Evolutionary conservation across 2,113 vertebrate species (phyloP).

Genomic region (Zingel zingel): DNA sequence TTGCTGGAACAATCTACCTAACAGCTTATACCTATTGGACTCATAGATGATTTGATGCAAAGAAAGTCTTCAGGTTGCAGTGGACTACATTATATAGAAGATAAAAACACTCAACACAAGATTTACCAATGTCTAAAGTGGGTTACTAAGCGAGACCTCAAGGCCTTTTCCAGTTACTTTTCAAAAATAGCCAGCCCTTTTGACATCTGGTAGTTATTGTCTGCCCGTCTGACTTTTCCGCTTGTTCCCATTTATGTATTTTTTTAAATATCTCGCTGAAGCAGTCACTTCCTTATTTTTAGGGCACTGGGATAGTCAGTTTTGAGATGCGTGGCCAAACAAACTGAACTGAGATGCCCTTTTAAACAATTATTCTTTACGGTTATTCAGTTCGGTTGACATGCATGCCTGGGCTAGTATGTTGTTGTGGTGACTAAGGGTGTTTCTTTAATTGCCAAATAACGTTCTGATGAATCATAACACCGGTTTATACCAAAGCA

Average conservation of each 20-base stretch:
- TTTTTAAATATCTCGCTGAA: neutral
- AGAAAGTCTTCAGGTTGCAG: neutral
- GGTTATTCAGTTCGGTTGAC: neutral
- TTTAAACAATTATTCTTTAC: neutral
- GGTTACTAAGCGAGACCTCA: neutral
- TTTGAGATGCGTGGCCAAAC: neutral
- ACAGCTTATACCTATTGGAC: neutral
- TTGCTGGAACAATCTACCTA: too few relatives aligned
- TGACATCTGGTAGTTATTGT: neutral
- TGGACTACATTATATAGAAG: neutral
- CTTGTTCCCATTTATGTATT: neutral
- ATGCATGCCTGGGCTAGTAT: neutral
- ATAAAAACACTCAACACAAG: neutral
- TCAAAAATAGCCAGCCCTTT: neutral
- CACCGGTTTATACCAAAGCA: neutral
- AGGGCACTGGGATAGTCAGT: neutral
- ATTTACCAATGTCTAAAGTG: neutral
- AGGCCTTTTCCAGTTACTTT: neutral
- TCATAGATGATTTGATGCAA: neutral
- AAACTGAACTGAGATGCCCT: neutral
- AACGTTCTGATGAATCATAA: neutral
- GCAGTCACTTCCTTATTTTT: neutral
- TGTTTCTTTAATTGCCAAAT: neutral
- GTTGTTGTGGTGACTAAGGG: accelerated
- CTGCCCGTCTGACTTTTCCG: neutral